Base-by-base conservation (phyloP, 2,888 invertebrate genomes). In the Cistogaster globosa region DNA sequence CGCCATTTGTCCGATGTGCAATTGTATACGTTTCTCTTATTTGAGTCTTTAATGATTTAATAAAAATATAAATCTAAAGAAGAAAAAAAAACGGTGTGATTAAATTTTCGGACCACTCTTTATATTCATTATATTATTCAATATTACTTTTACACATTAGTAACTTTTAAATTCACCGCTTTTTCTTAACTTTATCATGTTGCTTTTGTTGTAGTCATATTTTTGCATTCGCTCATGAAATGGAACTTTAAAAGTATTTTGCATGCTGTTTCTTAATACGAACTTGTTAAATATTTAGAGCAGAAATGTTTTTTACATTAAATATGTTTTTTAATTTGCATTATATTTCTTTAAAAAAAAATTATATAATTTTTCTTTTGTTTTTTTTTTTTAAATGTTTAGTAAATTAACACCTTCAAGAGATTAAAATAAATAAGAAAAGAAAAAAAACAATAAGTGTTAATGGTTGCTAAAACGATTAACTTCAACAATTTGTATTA, bases 241-340 rank as follows among this genome's bases (percentile, higher is more conserved):
- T 53, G 14, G 26, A 78, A 55, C 58, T 62, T 60, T 20, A 45
- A 75, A 75, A 75, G 60, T 67, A 48, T 14, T 48, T 48, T 53
- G 18, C 20, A 14, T 63, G 18, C 20, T 2, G 18, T 14, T 57
- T 32, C 45, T 48, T 75, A 14, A 65, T 57, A 75, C 42, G 22
- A 53, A 55, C 57, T 57, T 65, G 22, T 67, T 62, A 68, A 32
- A 71, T 80, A 77, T 80, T 72, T 84, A 72, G 84, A 84, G 84
- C 84, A 84, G 71, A 80, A 84, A 80, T 68, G n/a, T 22, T 57
- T 79, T 20, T 57, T 48, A 26, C 4, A 26, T 26, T 26, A 2
- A 26, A 26, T 26, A 26, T 26, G 26, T 26, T 53, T 38, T 63
- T 1, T 32, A 48, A 6, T 36, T 18, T 60, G 18, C 48, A 36